These are phyloP conservation scores for Heteromyza rotundicornis DNA, from an alignment of 2,888 invertebrate genomes.

Conservation along the genomic window DNA sequence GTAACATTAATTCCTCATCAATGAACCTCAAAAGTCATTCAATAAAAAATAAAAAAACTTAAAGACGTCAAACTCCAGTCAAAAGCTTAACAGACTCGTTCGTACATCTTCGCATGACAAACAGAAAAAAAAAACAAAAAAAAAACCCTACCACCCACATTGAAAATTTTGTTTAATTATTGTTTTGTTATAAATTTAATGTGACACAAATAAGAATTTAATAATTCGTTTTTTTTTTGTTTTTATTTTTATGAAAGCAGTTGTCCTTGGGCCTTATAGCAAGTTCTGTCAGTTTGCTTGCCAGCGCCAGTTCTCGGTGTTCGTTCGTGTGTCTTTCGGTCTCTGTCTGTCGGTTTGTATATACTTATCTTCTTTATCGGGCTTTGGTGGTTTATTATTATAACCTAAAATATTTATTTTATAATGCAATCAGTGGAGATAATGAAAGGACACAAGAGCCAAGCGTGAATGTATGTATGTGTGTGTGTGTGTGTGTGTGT, in stretches of 20 bases:
- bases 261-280: constrained; percentile 6
- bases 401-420: constrained; percentile 38
- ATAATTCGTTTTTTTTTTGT: neutral
- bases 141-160: constrained; percentile 35
- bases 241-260: constrained; percentile 7
- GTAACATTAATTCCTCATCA: constrained; percentile 48
- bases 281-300: constrained; percentile 7
- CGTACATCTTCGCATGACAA: too few relatives aligned
- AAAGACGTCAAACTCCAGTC: too few relatives aligned
- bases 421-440: constrained; percentile 44
- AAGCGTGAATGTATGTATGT: neutral
- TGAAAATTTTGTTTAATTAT: constrained; percentile 3
- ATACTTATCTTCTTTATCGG: neutral
- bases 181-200: constrained; percentile 40
- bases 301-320: constrained; percentile 7
- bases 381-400: neutral
- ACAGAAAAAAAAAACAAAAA: too few relatives aligned
- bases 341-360: constrained; percentile 11
- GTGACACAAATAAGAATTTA: constrained; percentile 35
- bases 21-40: constrained; percentile 33
- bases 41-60: constrained; percentile 23
- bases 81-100: too few relatives aligned
- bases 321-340: constrained; percentile 41
- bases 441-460: constrained; percentile 15
- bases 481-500: constrained; percentile 13